Evolutionary conservation across 2,888 invertebrate species (phyloP).

Genomic region (Drosophila differens): DNA sequence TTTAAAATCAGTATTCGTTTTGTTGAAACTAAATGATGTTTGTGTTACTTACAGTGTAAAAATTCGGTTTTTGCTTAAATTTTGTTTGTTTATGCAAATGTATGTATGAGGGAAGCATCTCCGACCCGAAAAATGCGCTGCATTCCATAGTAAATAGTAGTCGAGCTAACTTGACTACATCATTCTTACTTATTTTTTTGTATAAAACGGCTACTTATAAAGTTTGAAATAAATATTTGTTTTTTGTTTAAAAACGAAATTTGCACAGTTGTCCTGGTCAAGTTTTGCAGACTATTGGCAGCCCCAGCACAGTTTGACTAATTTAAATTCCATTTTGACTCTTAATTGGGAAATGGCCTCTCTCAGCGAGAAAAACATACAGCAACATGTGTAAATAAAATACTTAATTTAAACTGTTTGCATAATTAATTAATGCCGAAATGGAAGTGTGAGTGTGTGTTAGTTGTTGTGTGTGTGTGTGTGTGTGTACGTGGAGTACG

Average conservation of each 20-base stretch:
- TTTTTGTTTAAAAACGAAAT: not conserved
- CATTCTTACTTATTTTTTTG: not conserved
- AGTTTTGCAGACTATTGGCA: not conserved
- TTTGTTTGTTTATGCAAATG: not conserved
- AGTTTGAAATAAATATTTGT: not conserved
- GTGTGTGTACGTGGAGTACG: conserved; percentile 1
- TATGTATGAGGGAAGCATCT: not conserved
- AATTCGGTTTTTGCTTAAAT: not conserved
- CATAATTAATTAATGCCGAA: conserved; percentile 77
- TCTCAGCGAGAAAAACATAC: conserved; percentile 38
- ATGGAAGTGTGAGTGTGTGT: conserved; percentile 26
- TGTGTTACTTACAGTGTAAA: not conserved
- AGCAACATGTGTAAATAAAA: conserved; percentile 77
- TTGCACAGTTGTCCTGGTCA: not conserved
- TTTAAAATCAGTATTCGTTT: not conserved
- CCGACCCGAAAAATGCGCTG: not conserved
- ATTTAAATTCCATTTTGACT: conserved; percentile 34
- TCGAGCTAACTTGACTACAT: not conserved
- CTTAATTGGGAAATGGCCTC: not conserved
- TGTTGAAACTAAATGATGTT: not conserved
- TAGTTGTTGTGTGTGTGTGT: not conserved
- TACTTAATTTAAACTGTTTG: conserved; percentile 78
- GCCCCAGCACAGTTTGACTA: conserved; percentile 32
- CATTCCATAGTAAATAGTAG: not conserved
- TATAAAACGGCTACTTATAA: not conserved